Evolutionary conservation across 2,888 invertebrate genomes (phyloP).

Genomic region (Automeris io): DNA sequence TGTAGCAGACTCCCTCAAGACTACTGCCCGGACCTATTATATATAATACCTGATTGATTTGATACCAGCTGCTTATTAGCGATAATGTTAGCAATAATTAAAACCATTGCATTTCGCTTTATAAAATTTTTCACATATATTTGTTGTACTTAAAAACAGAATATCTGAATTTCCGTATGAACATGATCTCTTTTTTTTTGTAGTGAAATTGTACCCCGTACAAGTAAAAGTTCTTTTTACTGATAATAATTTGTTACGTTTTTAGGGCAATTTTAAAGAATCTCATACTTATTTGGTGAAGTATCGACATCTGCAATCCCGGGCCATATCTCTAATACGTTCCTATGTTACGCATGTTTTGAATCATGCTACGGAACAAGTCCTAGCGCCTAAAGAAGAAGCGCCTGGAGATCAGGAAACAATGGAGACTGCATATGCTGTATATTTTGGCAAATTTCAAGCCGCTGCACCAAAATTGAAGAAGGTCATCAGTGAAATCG

Average conservation of each 20-base stretch:
- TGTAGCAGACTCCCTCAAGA: too few relatives aligned
- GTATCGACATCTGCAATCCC: constrained; percentile 89
- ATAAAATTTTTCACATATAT: too few relatives aligned
- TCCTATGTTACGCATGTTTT: constrained; percentile 87
- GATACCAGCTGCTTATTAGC: too few relatives aligned
- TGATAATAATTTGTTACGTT: constrained; percentile 17
- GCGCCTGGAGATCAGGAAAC: constrained; percentile 41
- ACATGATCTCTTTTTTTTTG: too few relatives aligned
- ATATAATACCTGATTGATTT: too few relatives aligned
- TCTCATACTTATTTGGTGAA: constrained; percentile 87
- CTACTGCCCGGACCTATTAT: too few relatives aligned
- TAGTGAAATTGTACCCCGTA: too few relatives aligned
- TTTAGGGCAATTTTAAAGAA: constrained; percentile 89
- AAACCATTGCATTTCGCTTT: too few relatives aligned
- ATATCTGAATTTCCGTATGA: too few relatives aligned
- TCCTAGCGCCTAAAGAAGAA: constrained; percentile 62
- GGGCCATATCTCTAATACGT: constrained; percentile 87
- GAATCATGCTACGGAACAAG: constrained; percentile 87
- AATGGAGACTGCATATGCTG: constrained; percentile 85
- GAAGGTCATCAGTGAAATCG: constrained; percentile 88
- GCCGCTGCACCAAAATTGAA: constrained; percentile 92
- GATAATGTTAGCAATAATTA: too few relatives aligned
- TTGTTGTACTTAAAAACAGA: too few relatives aligned
- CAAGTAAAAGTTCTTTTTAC: not conserved
- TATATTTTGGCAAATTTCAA: constrained; percentile 96